phyloP scores from a whole-genome alignment of 2,113 vertebrate genomes.

The Cercocebus atys region DNA sequence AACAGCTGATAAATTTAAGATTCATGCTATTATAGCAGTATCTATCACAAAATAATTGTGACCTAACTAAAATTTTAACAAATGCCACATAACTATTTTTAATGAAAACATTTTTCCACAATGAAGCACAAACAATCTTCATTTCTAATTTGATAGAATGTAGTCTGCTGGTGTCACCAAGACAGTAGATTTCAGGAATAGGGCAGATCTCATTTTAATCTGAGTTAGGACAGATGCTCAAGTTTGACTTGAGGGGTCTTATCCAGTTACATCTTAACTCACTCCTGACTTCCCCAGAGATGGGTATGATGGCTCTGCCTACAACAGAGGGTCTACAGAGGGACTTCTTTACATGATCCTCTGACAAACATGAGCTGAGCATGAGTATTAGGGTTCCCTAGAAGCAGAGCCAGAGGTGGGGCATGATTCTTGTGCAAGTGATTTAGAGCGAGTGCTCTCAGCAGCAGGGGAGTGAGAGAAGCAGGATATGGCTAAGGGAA shows the following conservation, averaged over 20 bases:
- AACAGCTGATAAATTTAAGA: neutral
- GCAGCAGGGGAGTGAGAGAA: neutral
- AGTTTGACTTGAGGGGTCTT: neutral
- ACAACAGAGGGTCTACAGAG: neutral
- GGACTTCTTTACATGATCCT: neutral
- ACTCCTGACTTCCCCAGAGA: neutral
- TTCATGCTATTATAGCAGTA: neutral
- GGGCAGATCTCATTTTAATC: neutral
- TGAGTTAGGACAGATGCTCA: neutral
- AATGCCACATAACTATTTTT: neutral
- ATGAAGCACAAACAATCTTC: neutral
- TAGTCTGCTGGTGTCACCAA: neutral
- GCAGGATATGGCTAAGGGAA: neutral
- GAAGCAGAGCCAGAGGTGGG: neutral
- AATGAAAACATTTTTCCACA: neutral
- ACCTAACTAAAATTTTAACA: neutral
- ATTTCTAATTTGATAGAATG: slow-evolving; percentile 35
- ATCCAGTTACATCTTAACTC: neutral
- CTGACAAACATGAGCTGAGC: neutral
- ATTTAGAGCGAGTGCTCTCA: neutral
- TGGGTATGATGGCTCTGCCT: neutral
- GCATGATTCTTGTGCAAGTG: neutral
- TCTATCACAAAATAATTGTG: slow-evolving; percentile 17
- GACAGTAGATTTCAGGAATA: neutral
- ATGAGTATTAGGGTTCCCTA: neutral